These are phyloP conservation scores for Aptenodytes patagonicus DNA, from an alignment of 2,113 vertebrate species.

Conservation along the genomic window DNA sequence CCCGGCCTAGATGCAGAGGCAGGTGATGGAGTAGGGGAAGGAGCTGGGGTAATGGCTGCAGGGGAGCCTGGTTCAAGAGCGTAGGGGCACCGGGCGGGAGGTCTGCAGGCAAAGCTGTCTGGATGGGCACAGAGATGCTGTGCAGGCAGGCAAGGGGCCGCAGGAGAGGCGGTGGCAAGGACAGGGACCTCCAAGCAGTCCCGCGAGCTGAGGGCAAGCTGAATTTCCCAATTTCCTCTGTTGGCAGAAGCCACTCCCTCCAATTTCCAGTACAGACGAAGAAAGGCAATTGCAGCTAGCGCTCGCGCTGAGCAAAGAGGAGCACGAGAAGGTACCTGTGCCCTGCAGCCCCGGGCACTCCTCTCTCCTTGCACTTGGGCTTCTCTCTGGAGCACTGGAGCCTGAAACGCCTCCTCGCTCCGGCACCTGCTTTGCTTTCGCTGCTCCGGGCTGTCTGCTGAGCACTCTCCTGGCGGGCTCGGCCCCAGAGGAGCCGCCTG, in stretches of 20 bases:
- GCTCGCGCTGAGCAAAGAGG: constrained; percentile 90
- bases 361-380: constrained; percentile 31
- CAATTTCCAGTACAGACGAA: constrained; percentile 87
- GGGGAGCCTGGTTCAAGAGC: neutral
- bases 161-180: neutral
- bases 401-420: neutral
- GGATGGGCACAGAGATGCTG: neutral
- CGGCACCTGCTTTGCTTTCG: neutral
- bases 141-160: neutral
- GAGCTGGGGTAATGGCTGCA: neutral
- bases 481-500: neutral
- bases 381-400: neutral
- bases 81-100: neutral
- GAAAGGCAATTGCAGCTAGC: constrained; percentile 93
- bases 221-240: constrained; percentile 60
- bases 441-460: constrained; percentile 24
- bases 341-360: neutral
- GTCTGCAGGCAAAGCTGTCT: neutral
- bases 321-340: constrained; percentile 87
- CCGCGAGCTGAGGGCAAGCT: neutral
- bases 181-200: neutral
- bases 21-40: neutral
- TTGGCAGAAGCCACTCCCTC: constrained; percentile 76
- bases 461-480: neutral
- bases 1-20: neutral